Evolutionary conservation across 2,888 invertebrate species (phyloP), one percentile per base, ranked within the genome.

Genomic region (Drosophila mercatorum): DNA sequence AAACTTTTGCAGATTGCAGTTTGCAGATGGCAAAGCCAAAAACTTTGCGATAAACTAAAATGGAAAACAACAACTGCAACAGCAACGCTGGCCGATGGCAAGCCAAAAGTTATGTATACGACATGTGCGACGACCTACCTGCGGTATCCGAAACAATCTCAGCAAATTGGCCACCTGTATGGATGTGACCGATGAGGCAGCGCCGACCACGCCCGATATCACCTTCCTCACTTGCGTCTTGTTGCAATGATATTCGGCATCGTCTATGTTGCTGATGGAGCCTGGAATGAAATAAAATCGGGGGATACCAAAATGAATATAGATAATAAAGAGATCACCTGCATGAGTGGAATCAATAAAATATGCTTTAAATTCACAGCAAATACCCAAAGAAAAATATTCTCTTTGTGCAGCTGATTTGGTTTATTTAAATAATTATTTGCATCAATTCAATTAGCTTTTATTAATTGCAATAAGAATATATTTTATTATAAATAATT

Each of bases 91-190:
- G 28, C 47, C 14, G 10, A 28, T 14, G 36, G 36, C 22, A 14
- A 22, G 12, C n/a, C 34, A 55, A 52, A 68, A 26, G 61, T 69
- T 36, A 43, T 28, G 17, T 43, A 44, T 64, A 26, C 22, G 47
- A 36, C n/a, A 58, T 66, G 44, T 38, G 28, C 10, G 31, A 41
- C 8, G 14, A 81, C 89, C 83, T 72, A 93, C 93, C 92, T 93
- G 98, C 12, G 98, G 98, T 91, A 98, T 98, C 91, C 96, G 96
- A 94, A 98, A 98, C 64, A 98, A 95, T 47, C 98, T 95, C 70
- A 98, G 93, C 69, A 97, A 94, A 93, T 97, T 98, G 74, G 98
- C 98, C 72, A 98, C 98, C 94, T 98, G 98, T 89, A 98, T 98
- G 49, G 98, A 98, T 59, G 98, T 98, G 81, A 98, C 98, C 89